Evolutionary conservation across 2,888 invertebrate genomes (phyloP).

Genomic region (Phortica magna): DNA sequence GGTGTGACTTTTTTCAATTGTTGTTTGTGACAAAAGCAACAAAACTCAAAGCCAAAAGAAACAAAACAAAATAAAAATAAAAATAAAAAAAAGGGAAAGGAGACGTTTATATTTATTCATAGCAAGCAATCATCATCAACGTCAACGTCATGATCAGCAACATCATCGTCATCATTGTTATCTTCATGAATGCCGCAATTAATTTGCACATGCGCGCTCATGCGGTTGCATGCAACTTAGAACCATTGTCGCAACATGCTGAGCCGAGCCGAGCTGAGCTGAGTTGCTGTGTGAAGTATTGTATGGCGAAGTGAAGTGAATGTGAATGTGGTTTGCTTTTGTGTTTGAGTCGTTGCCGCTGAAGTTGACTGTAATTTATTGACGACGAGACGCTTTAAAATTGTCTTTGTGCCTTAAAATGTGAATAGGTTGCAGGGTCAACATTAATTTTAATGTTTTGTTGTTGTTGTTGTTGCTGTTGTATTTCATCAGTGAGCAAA

Average conservation of each 20-base stretch:
- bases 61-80: too few species aligned
- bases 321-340: neutral
- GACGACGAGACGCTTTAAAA: neutral
- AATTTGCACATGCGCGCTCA: neutral
- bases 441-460: slow-evolving; percentile 12
- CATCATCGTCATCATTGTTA: neutral
- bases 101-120: too few species aligned
- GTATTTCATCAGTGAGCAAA: neutral
- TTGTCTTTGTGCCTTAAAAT: slow-evolving; percentile 5
- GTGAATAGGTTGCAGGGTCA: slow-evolving; percentile 25
- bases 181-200: neutral
- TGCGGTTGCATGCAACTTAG: neutral
- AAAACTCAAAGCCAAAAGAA: too few species aligned
- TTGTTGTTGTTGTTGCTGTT: neutral
- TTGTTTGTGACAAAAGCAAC: too few species aligned
- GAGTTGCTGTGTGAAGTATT: too few species aligned
- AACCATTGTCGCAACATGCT: neutral
- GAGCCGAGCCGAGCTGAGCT: neutral
- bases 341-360: neutral
- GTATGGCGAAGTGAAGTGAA: neutral
- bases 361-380: slow-evolving; percentile 1
- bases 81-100: too few species aligned
- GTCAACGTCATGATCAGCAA: neutral
- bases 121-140: too few species aligned
- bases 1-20: too few species aligned